Evolutionary conservation across 2,113 vertebrate genomes (phyloP), one percentile per base, ranked within the genome.

Genomic region (Nesoenas mayeri): DNA sequence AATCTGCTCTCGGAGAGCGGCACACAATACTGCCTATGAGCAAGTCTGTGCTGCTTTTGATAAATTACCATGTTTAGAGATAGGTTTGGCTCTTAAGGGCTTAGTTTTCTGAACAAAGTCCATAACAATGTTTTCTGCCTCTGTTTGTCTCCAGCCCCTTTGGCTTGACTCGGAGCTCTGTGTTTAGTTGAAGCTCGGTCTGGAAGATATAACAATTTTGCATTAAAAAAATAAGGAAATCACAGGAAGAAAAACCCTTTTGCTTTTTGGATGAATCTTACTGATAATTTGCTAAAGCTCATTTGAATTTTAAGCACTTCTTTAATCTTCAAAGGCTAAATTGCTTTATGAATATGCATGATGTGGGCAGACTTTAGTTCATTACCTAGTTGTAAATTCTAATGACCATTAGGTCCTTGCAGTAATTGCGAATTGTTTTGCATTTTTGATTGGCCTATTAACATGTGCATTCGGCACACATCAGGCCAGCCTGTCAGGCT

Each of bases 331-430:
- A 99, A 99, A 99, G 99, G 99, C 98, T 99, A 99, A 99, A 99
- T 99, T 98, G 99, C 99, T 99, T 99, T 99, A 99, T 99, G 99
- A 99, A 99, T 99, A 99, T 99, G 99, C 99, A 99, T 99, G 99
- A 98, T 98, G 98, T 99, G 99, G 99, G 99, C 99, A 99, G 99
- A 99, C 99, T 99, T 99, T 99, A 99, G 99, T 99, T 99, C 99
- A 99, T 99, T 99, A 99, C 99, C 99, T 99, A 99, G 99, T 99
- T 99, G 99, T 99, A 99, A 99, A 99, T 99, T 99, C 99, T 99
- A 99, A 99, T 99, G 99, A 99, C 99, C 99, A 99, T 99, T 99
- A 99, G 99, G 99, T 99, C 99, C 99, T 99, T 99, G 98, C 99
- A 99, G 98, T 99, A 99, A 99, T 99, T 99, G 99, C 99, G 99